Base-by-base conservation (phyloP, 2,797 vertebrate genomes). In the Mormyrus hasselquistii region DNA sequence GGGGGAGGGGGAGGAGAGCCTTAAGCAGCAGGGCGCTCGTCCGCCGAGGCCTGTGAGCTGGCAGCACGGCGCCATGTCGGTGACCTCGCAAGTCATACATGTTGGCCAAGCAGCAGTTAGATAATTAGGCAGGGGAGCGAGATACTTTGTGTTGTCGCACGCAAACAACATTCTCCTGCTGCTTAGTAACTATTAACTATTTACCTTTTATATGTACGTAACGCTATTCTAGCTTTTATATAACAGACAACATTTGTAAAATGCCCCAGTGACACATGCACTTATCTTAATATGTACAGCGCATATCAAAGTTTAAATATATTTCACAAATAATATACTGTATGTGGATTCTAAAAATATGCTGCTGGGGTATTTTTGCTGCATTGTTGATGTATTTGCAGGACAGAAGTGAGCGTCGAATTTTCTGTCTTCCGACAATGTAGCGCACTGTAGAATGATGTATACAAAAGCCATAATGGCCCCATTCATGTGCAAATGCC, bases 341-440 rank as follows among this genome's bases (percentile, higher is more conserved):
- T 2, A 53, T 52, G 2, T 29, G 19, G 14, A 5, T 52, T 50
- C 83, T 53, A 50, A 50, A 50, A 22, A 29, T 29, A 55, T 55
- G 25, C 12, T 14, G 25, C 22, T 6, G 29, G 14, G 38, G 34
- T 57, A 57, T 29, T 87, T 87, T 59, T 59, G 29, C 7, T 1
- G 29, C 34, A 96, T 96, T 96, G 96, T 95, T 96, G 96, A 95
- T 96, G 96, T 96, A 95, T 96, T 95, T 96, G 95, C 95, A 96
- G 95, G 95, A 96, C 95, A 92, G 95, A 94, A 92, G 76, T 47
- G 76, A 82, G 94, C 96, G 95, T 95, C 95, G 96, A 52, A 25
- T 87, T 44, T 94, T 95, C 95, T 95, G 95, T 95, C 96, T 95
- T 95, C 96, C 95, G 95, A 95, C 94, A 88, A 91, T 91, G 93